Percentiles rank a stretch among this genome's conserved stretches.
These are phyloP conservation scores for Bubo blakistoni DNA, from an alignment of 2,113 vertebrate genomes.

Conservation along the genomic window DNA sequence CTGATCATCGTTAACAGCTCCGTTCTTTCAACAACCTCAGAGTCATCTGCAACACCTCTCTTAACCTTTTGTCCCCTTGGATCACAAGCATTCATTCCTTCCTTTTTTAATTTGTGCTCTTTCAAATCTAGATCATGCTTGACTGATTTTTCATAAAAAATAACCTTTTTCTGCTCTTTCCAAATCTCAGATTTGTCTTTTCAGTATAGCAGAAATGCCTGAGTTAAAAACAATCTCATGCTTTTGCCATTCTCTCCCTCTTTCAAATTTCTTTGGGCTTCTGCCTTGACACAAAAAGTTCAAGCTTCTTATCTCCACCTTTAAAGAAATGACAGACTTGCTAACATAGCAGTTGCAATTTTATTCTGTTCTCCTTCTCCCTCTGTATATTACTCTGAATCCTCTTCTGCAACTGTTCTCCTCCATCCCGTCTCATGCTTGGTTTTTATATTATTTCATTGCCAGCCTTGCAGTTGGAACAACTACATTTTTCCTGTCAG, in stretches of 20 bases:
- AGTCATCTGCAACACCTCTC: background rate
- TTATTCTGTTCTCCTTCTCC: background rate
- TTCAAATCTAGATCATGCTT: background rate
- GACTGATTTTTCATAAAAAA: slow-evolving; percentile 26
- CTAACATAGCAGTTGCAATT: background rate
- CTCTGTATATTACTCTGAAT: background rate
- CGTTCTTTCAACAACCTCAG: background rate
- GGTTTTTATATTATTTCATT: background rate
- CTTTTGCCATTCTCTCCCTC: background rate
- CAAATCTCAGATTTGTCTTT: background rate
- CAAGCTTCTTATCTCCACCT: background rate
- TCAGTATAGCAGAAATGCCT: background rate
- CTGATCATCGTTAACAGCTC: background rate
- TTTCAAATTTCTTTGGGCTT: background rate
- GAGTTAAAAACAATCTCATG: background rate
- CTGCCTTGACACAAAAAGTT: background rate
- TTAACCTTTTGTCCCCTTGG: background rate
- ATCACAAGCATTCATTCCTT: background rate
- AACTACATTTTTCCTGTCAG: background rate
- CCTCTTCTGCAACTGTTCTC: background rate
- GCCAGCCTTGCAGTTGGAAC: background rate
- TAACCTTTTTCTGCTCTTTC: background rate
- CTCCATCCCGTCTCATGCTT: background rate
- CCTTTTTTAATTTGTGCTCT: background rate
- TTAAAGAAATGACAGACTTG: background rate